Evolutionary conservation across 1,140 invertebrate genomes (phyloP), one percentile per base, ranked within the genome.

Genomic region (Lineus longissimus): DNA sequence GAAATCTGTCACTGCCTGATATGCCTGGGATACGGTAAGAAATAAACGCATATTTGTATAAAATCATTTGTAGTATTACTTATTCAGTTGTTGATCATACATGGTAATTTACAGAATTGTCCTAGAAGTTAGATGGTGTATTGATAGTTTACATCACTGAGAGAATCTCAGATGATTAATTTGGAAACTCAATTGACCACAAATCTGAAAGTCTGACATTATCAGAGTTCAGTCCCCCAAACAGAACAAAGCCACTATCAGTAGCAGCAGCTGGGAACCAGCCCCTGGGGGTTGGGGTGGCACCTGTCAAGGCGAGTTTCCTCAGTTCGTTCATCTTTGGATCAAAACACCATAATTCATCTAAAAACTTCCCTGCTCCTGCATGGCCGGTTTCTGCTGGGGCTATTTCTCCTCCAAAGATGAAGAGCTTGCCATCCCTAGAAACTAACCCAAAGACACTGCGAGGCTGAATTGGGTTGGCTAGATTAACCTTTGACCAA

Each of bases 401-500:
- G 59, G 70, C 66, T 2, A 69, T 40, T 59, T 73, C 68, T 19
- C 72, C 72, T 15, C 63, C 55, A 60, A 68, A 62, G 11, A 67
- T 65, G 23, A 72, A 31, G 9, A 70, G 63, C 7, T 45, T 29
- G 19, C 25, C 59, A 30, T 55, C 65, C 22, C 61, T 29, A 31
- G 65, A 57, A 19, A 58, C 63, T 23, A 66, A 43, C 22, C 70
- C 70, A 45, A 70, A 73, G 13, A 73, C 69, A 47, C 66, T 69
- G 13, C 64, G 59, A 1, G 66, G 62, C 9, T 66, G 69, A 11
- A 73, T 47, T 7, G 55, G 17, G 2, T 55, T 66, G 17, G 56
- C 25, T 9, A 59, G 45, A 15, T 36, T 55, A 22, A 73, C 40
- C 22, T 61, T 59, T 17, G 47, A 51, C 72, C 72, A 73, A 33